Evolutionary conservation across 2,888 invertebrate genomes (phyloP), one percentile per base, ranked within the genome.

Genomic region (Nemotelus nigrinus): DNA sequence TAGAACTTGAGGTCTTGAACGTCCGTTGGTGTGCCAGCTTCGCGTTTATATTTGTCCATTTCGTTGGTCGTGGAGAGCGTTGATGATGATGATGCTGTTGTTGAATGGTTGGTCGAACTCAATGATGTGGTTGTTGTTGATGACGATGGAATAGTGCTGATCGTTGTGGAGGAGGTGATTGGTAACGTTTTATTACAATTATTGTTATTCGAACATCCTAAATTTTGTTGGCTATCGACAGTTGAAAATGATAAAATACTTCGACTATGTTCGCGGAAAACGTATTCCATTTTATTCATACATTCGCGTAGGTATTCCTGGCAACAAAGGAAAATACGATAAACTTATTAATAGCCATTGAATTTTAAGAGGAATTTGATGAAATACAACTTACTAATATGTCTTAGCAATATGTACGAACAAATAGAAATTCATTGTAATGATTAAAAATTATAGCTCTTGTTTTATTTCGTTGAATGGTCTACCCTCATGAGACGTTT

Each of bases 1-100:
- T 88, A 93, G 88, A 94, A 94, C 87, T 93, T 92, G 81, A 96
- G 92, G 87, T 96, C 94, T 83, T 94, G 90, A 83, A 95, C 93
- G 87, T 96, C 96, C 83, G 95, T 95, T 82, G 95, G 94, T 76
- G 95, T 94, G 82, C 92, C 92, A 82, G 95, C 93, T 87, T 92
- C 92, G 87, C 91, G 92, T 88, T 92, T 92, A 81, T 91, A 90
- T 86, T 90, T 89, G 87, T 88, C 88, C 82, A 86, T 88, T 81
- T 86, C 83, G 82, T 84, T 65, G 47, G 10, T 63, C 78, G 78
- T 77, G 76, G 83, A 81, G 80, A 79, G 83, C 84, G 83, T 87
- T 83, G 83, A 85, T 85, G 74, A 88, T 25, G 88, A 89, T 89
- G 88, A 89, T 89, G 86, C 88, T 82, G 86, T 81, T 81, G 79